Base-by-base conservation (phyloP, 1,140 invertebrate genomes). In the Ceratoteleas bidentatus region DNA sequence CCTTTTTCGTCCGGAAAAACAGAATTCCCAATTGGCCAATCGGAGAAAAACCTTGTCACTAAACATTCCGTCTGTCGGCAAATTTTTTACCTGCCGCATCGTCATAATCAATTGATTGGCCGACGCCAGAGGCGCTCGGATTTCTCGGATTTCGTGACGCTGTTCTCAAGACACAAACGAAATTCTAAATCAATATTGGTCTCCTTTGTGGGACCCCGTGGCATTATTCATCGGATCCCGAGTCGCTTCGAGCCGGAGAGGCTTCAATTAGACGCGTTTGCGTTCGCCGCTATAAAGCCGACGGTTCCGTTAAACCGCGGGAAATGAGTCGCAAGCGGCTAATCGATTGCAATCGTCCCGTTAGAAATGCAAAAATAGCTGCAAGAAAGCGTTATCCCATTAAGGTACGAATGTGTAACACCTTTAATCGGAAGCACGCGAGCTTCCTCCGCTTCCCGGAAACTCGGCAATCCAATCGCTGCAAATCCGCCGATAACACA, bases 361-460 rank as follows among this genome's bases (percentile, higher is more conserved):
- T 70, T 75, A 40, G 53, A 60, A 52, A 61, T 58, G 58, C 69
- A 57, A 81, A 81, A 81, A 74, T 74, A 81, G 65, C 24, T 47
- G 24, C 50, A 69, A 74, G 57, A 53, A 80, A 70, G 10, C 36
- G 50, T 56, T 57, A 58, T 36, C 70, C 58, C 15, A 34, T 75
- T 64, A 75, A 62, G 50, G 16, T 61, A 65, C 65, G 78, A 81
- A 64, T 68, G 58, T 64, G 64, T 64, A 74, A 81, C 65, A 50
- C 76, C 72, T 81, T 70, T 65, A 81, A 81, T 68, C 78, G 69
- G 70, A 74, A 69, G 50, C 78, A 81, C 72, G 79, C 79, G 52
- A 81, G 60, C 65, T 81, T 75, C 36, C 58, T 50, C 15, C 8
- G 54, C 53, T 81, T 72, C 66, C 60, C 79, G 66, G 66, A 81